These are phyloP conservation scores for Galeruca laticollis DNA, from an alignment of 2,888 invertebrate genomes.

Conservation along the genomic window DNA sequence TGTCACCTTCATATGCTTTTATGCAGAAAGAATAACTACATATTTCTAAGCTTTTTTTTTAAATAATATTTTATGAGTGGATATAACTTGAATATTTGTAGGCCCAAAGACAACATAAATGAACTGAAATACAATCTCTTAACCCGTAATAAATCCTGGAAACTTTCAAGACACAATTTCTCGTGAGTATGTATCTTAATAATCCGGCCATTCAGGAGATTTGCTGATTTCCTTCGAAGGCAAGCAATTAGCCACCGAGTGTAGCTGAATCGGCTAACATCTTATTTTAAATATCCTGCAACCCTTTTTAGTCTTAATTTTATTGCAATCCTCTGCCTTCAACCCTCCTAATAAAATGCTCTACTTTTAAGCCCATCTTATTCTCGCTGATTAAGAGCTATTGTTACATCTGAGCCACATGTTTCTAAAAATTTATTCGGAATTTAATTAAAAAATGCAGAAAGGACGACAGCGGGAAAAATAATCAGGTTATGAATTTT, in stretches of 20 bases:
- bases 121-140: background rate
- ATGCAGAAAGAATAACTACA: too few species aligned
- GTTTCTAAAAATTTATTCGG: slow-evolving; percentile 46
- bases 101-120: background rate
- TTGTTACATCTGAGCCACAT: slow-evolving; percentile 60
- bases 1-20: too few species aligned
- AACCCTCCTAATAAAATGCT: slow-evolving; percentile 43
- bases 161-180: slow-evolving; percentile 19
- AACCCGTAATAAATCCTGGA: slow-evolving; percentile 23
- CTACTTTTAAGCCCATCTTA: slow-evolving; percentile 53
- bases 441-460: slow-evolving; percentile 41
- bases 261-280: slow-evolving; percentile 66
- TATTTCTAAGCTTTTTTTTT: too few species aligned
- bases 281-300: slow-evolving; percentile 66
- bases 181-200: slow-evolving; percentile 29
- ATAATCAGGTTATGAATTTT: slow-evolving; percentile 21
- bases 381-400: slow-evolving; percentile 63
- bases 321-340: slow-evolving; percentile 35
- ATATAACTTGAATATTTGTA: too few species aligned
- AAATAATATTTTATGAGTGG: too few species aligned
- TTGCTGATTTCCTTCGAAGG: slow-evolving; percentile 31
- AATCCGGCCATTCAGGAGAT: slow-evolving; percentile 31
- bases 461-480: slow-evolving; percentile 17
- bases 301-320: slow-evolving; percentile 45
- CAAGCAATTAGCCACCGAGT: slow-evolving; percentile 66